Evolutionary conservation across 2,113 vertebrate genomes (phyloP), one percentile per base, ranked within the genome.

Genomic region (Pantherophis guttatus): DNA sequence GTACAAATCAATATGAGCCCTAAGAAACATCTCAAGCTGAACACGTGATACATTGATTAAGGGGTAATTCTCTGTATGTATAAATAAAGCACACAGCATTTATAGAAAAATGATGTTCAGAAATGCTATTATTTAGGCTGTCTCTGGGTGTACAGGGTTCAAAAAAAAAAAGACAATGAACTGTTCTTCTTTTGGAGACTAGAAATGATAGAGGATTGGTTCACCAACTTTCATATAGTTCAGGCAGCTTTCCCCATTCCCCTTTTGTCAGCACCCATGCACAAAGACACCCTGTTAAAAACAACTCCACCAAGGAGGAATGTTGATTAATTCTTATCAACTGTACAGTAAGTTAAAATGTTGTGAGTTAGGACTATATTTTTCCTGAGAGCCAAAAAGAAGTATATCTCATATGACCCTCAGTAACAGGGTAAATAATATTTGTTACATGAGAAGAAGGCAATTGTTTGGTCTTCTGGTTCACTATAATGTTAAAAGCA

Each of bases 1-100:
- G 59, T 0, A 0, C 0, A 90, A 92, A 87, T 8, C 26, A 9
- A 58, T 13, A 0, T 0, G 55, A 85, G 10, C 2, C 24, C 93
- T 95, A 92, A 87, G 90, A 94, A 21, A 52, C 85, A 90, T 0
- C 44, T 85, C n/a, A n/a, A 24, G 5, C 29, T 91, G n/a, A 81
- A 91, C 29, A 86, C 0, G 17, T 62, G 15, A 89, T 57, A 11
- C 0, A 0, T 86, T 92, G 54, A 92, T 4, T 3, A 53, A 85
- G 48, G 3, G 23, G 24, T 62, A 94, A 90, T 2, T 0, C 0
- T 26, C 85, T 93, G 29, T 2, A 48, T 48, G 88, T 44, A 55
- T 1, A 90, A 90, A 86, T 9, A 29, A 75, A 21, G 55, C 75
- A 15, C 24, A 86, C 21, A 89, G 10, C 5, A 91, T 59, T 54